Percentiles rank a stretch among this genome's conserved stretches.
Conservation (phyloP, 2,888 invertebrate species). For the Caradrina clavipalpis region DNA sequence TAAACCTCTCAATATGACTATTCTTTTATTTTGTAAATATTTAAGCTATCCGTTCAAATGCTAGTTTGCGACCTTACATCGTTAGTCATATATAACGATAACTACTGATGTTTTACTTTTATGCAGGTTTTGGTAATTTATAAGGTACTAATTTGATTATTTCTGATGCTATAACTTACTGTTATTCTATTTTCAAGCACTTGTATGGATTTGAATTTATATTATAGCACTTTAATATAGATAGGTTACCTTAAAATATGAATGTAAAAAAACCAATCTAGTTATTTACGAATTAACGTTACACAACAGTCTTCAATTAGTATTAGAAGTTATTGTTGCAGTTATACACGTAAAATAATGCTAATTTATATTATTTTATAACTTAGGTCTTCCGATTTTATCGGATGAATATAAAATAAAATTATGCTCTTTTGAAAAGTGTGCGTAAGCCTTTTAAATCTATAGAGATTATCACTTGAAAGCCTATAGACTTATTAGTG, state of each 20-base stretch:
- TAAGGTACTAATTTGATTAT: slow-evolving; percentile 49
- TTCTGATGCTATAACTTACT: slow-evolving; percentile 48
- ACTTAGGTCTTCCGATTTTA: slow-evolving; percentile 38
- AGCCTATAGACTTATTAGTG: slow-evolving; percentile 16
- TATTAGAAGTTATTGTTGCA: slow-evolving; percentile 56
- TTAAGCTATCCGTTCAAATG: background rate
- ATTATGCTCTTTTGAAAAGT: slow-evolving; percentile 10
- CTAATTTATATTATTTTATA: slow-evolving; percentile 58
- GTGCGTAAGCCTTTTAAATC: slow-evolving; percentile 23
- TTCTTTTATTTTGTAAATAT: slow-evolving; percentile 15
- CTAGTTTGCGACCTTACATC: slow-evolving; percentile 26
- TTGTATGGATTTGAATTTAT: slow-evolving; percentile 57
- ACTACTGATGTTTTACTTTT: slow-evolving; percentile 36
- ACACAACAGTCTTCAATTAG: slow-evolving; percentile 58
- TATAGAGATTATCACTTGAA: background rate
- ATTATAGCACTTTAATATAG: slow-evolving; percentile 55
- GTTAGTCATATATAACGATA: slow-evolving; percentile 6
- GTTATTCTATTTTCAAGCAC: slow-evolving; percentile 51
- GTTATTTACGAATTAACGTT: slow-evolving; percentile 46
- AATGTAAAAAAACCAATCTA: slow-evolving; percentile 42
- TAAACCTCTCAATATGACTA: background rate
- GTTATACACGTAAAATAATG: slow-evolving; percentile 42
- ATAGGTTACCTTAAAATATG: slow-evolving; percentile 42
- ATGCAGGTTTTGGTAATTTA: slow-evolving; percentile 55
- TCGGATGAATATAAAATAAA: slow-evolving; percentile 39